Evolutionary conservation across 2,113 vertebrate species (phyloP).

Genomic region (Micromys minutus): DNA sequence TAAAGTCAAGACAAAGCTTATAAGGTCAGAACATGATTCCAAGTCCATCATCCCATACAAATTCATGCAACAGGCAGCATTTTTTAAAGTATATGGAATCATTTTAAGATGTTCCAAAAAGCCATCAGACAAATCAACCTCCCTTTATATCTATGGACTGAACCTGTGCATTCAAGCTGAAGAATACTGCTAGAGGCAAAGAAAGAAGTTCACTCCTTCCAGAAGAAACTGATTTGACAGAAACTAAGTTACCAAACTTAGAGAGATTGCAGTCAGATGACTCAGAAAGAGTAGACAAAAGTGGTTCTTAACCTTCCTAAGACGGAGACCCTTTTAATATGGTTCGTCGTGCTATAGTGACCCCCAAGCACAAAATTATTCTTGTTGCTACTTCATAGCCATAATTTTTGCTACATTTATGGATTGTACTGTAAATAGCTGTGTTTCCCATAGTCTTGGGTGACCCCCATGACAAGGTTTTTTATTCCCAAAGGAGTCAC

Average conservation of each 20-base stretch:
- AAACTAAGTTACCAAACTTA: background rate
- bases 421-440: background rate
- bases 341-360: background rate
- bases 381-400: background rate
- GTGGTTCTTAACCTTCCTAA: background rate
- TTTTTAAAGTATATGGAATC: background rate
- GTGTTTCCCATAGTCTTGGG: background rate
- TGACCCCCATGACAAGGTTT: background rate
- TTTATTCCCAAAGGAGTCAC: background rate
- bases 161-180: background rate
- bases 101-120: background rate
- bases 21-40: background rate
- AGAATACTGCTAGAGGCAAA: background rate
- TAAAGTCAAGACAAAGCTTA: conserved; percentile 18
- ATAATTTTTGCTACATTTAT: background rate
- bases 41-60: background rate
- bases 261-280: background rate
- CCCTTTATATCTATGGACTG: background rate
- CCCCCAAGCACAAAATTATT: background rate
- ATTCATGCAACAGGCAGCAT: background rate
- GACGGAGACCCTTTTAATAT: background rate
- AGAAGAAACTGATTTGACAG: background rate
- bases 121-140: background rate
- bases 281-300: background rate
- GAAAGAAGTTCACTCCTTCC: background rate